Evolutionary conservation across 2,888 invertebrate species (phyloP), one percentile per base, ranked within the genome.

Genomic region (Drosophila barbarae): DNA sequence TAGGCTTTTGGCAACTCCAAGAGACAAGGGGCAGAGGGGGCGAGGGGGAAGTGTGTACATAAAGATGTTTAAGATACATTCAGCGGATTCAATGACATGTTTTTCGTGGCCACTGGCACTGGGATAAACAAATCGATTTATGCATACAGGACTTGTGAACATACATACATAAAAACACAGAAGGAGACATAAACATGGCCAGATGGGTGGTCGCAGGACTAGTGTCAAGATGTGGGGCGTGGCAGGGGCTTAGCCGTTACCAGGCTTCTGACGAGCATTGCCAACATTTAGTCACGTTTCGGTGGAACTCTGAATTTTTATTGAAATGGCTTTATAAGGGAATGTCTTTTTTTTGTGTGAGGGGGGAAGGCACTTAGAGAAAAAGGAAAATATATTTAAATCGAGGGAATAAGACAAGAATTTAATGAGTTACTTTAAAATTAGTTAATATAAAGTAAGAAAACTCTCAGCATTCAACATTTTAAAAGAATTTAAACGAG

Each of bases 261-360:
- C 50, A 66, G 23, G 35, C 39, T 18, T 21, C 38, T 23, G 21
- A 50, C 35, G 18, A 21, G 13, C 36, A 34, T 34, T 23, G 18
- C 30, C 18, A 59, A 66, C 70, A 79, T 77, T 84, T 74, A 58
- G 74, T 81, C 79, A 81, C 84, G 79, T 81, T 46, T 52, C 55
- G 55, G 41, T 54, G 57, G 56, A 51, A 68, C 52, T 60, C 38
- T 68, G 52, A 56, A 72, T 66, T 64, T 75, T 59, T 73, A 73
- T 74, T 72, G 72, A 76, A 76, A 76, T 60, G 63, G 68, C 66
- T 64, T 15, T 52, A 52, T 51, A 51, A 59, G 21, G n/a, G 18
- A 15, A 60, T 47, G 59, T 59, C 47, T 59, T 47, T 47, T 47
- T 47, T 32, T 59, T 47, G 59, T 59, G 30, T 18, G 7, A 23